phyloP scores from a whole-genome alignment of 2,797 vertebrate genomes.

The Brachymystax lenok region DNA sequence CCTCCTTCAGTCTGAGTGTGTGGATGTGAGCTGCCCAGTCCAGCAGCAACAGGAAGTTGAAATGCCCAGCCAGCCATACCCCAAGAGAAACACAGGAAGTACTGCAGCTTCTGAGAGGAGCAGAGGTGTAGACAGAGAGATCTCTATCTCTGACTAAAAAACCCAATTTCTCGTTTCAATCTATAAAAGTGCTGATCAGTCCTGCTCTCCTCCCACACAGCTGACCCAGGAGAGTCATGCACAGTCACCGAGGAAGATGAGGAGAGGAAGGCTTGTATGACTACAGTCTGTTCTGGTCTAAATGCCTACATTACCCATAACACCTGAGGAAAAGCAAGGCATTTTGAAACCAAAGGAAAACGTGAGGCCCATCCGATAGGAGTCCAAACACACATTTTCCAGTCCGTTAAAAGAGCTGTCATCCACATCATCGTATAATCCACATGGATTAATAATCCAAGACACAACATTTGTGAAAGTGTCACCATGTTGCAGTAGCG shows the following conservation, averaged over 20 bases:
- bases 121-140: not conserved
- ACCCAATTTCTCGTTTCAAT: not conserved
- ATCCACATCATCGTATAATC: slow-evolving; percentile 30
- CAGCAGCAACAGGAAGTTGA: slow-evolving; percentile 49
- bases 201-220: slow-evolving; percentile 28
- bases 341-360: slow-evolving; percentile 46
- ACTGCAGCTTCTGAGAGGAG: slow-evolving; percentile 10
- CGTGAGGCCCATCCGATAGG: slow-evolving; percentile 18
- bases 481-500: slow-evolving; percentile 33
- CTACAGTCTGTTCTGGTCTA: slow-evolving; percentile 38
- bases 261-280: slow-evolving; percentile 42
- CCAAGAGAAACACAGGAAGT: slow-evolving; percentile 47
- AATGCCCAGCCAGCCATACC: slow-evolving; percentile 44
- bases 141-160: not conserved
- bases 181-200: slow-evolving; percentile 65
- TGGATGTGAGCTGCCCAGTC: slow-evolving; percentile 51
- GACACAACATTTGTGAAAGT: slow-evolving; percentile 33
- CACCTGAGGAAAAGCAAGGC: slow-evolving; percentile 73
- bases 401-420: slow-evolving; percentile 37
- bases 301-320: slow-evolving; percentile 55
- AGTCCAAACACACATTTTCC: slow-evolving; percentile 30
- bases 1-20: slow-evolving; percentile 55
- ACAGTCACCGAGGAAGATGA: slow-evolving; percentile 27
- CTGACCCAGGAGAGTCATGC: slow-evolving; percentile 35
- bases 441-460: slow-evolving; percentile 40